phyloP scores from a whole-genome alignment of 2,113 vertebrate species.

The Plestiodon gilberti region DNA sequence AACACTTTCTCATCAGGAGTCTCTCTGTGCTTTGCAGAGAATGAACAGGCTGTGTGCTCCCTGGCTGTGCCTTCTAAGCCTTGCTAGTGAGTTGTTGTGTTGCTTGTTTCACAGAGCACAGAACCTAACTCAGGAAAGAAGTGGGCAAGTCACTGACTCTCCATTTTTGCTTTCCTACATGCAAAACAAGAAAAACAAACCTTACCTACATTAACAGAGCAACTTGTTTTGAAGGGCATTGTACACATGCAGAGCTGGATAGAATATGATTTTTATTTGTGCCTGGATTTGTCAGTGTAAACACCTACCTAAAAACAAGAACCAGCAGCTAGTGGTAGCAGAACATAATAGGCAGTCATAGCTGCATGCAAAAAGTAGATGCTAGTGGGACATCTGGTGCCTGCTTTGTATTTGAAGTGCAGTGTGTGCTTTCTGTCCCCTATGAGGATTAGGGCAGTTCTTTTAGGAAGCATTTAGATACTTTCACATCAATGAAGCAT shows the following conservation, averaged over 20 bases:
- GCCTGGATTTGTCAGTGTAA: background rate
- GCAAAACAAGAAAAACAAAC: background rate
- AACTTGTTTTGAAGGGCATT: background rate
- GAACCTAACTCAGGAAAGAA: background rate
- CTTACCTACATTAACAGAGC: background rate
- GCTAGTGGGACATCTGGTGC: background rate
- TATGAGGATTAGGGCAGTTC: background rate
- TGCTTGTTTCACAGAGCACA: background rate
- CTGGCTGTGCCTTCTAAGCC: background rate
- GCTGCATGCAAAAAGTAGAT: background rate
- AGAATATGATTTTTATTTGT: background rate
- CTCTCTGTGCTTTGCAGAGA: background rate
- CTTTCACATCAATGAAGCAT: background rate
- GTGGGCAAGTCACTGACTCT: background rate
- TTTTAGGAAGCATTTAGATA: background rate
- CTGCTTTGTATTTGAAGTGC: background rate
- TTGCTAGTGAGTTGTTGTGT: background rate
- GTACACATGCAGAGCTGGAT: background rate
- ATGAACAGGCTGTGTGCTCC: background rate
- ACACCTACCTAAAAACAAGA: background rate
- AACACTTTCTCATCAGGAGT: conserved; percentile 6
- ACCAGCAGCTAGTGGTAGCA: background rate
- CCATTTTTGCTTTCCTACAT: background rate
- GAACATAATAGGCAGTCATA: background rate
- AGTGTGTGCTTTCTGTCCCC: background rate